Evolutionary conservation across 2,113 vertebrate genomes (phyloP).

Genomic region (Gymnorhina tibicen): DNA sequence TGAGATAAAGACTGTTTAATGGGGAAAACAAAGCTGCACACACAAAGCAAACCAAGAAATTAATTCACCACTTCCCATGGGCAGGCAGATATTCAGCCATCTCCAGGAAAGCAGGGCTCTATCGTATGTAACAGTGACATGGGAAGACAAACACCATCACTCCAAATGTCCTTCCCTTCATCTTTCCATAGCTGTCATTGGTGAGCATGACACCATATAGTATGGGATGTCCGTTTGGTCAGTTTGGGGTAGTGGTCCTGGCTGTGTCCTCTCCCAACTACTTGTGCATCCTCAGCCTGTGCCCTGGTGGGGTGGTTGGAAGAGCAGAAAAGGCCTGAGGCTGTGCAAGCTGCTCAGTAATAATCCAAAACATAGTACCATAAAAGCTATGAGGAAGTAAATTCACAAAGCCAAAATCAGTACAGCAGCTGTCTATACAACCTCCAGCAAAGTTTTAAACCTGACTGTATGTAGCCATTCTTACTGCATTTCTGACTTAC

Average conservation of each 20-base stretch:
- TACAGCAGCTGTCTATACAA: neutral
- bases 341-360: neutral
- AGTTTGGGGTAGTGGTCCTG: neutral
- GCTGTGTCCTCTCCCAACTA: neutral
- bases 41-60: neutral
- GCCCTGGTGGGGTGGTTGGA: fast-evolving
- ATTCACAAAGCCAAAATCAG: neutral
- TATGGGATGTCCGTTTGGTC: neutral
- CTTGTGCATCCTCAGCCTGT: neutral
- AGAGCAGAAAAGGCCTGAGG: neutral
- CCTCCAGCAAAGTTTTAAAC: neutral
- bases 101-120: neutral
- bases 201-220: fast-evolving
- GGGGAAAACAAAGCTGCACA: neutral
- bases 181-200: neutral
- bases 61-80: fast-evolving
- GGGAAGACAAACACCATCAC: neutral
- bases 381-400: neutral
- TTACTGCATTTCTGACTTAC: neutral
- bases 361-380: fast-evolving
- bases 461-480: neutral
- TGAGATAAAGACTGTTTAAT: neutral
- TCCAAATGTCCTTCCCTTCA: neutral
- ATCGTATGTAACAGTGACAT: fast-evolving
- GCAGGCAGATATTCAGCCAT: neutral